These are phyloP conservation scores for Drosophila bocqueti DNA, from an alignment of 1,140 invertebrate species.

Conservation along the genomic window DNA sequence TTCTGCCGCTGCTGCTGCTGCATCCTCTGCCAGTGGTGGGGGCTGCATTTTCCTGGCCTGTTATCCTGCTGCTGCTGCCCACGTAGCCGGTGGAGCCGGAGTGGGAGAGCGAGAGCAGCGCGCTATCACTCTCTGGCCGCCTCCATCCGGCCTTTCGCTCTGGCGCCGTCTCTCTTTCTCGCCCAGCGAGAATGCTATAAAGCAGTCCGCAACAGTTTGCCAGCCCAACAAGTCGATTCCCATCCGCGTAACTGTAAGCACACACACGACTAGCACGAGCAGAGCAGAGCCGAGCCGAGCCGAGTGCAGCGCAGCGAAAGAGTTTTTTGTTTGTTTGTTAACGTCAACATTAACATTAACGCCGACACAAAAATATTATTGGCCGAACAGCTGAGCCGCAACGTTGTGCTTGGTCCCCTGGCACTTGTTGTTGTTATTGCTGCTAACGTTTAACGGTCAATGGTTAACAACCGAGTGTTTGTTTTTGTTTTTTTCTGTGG, in stretches of 20 bases:
- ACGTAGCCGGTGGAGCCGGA: constrained; percentile 5
- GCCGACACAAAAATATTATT: constrained; percentile 29
- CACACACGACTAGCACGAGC: constrained; percentile 1
- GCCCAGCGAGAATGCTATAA: constrained; percentile 55
- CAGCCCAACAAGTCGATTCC: constrained; percentile 62
- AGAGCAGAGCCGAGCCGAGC: constrained; percentile 16
- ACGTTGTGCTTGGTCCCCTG: constrained; percentile 11
- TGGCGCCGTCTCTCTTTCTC: constrained; percentile 13
- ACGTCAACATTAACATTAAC: constrained; percentile 7
- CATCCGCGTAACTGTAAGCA: constrained; percentile 74
- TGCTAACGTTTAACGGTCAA: not conserved
- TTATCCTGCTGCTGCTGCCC: constrained; percentile 20
- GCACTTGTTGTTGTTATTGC: constrained; percentile 3
- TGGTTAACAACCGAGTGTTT: constrained; percentile 3
- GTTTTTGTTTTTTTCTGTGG: constrained; percentile 10
- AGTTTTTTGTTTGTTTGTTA: constrained; percentile 28
- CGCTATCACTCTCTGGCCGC: constrained; percentile 17
- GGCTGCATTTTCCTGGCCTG: not conserved
- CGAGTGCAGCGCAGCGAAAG: constrained; percentile 14
- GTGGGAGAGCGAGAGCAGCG: constrained; percentile 9
- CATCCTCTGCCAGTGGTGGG: constrained; percentile 12
- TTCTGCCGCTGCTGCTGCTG: constrained; percentile 3
- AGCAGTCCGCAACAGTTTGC: constrained; percentile 46
- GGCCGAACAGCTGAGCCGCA: constrained; percentile 28
- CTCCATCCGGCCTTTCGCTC: too few species aligned